A percentile compares a stretch with the other conserved stretches of the same genome.
Evolutionary conservation across 1,140 invertebrate species (phyloP).

Genomic region (Drosophila navojoa): DNA sequence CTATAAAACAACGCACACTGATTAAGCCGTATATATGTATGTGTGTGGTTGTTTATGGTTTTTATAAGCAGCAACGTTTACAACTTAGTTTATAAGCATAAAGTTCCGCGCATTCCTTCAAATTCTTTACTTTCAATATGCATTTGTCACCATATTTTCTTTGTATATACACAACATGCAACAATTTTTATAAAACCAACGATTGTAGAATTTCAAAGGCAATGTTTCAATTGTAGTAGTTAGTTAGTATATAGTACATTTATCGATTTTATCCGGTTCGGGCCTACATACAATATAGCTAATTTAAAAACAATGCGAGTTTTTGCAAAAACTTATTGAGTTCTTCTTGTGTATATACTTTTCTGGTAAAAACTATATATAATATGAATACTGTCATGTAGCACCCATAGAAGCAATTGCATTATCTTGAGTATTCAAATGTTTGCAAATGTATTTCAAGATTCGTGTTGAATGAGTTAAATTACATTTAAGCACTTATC

Average conservation of each 20-base stretch:
- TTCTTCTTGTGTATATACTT: no score
- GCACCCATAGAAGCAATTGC: no score
- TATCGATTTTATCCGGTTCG: background rate
- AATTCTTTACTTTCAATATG: constrained; percentile 44
- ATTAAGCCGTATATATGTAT: constrained; percentile 4
- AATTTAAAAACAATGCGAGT: no score
- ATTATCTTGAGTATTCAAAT: background rate
- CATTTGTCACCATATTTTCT: constrained; percentile 76
- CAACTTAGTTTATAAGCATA: constrained; percentile 67
- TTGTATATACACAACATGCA: constrained; percentile 73
- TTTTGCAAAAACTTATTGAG: no score
- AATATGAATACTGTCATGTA: no score
- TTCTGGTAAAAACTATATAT: no score
- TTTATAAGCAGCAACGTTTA: constrained; percentile 48
- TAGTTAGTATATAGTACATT: background rate
- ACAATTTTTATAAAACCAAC: constrained; percentile 43
- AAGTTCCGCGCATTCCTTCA: constrained; percentile 72
- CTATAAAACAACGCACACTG: constrained; percentile 85
- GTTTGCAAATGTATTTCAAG: background rate
- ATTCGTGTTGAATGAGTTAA: background rate
- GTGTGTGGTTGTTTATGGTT: constrained; percentile 18
- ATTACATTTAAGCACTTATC: background rate
- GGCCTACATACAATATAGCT: no score
- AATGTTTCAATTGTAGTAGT: constrained; percentile 8
- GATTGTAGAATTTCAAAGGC: constrained; percentile 30